Evolutionary conservation across 2,113 vertebrate genomes (phyloP).

Genomic region (Rallus limicola): DNA sequence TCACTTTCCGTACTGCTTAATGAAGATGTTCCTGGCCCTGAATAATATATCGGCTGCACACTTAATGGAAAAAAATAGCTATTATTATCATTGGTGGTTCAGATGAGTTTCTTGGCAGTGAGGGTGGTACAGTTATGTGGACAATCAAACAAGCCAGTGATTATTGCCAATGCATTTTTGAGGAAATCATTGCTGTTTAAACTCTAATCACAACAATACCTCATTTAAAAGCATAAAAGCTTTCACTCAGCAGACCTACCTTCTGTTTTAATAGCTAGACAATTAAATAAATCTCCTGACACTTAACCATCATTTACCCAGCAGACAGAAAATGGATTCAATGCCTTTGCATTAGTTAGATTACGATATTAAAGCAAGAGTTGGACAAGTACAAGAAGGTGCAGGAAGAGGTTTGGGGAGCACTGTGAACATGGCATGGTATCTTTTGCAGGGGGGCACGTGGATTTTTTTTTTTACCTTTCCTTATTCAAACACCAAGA

Average conservation of each 20-base stretch:
- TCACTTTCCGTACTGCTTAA: conserved; percentile 29
- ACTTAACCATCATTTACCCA: conserved; percentile 59
- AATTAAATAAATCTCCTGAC: conserved; percentile 61
- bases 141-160: conserved; percentile 37
- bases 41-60: not conserved
- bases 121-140: conserved; percentile 36
- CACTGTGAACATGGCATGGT: not conserved
- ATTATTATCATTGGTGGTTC: conserved; percentile 1
- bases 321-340: conserved; percentile 45
- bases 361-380: not conserved
- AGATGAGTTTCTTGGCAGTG: conserved; percentile 43
- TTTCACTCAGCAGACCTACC: conserved; percentile 50
- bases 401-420: not conserved
- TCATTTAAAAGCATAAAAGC: conserved; percentile 71
- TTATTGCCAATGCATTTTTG: conserved; percentile 40
- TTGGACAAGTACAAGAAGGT: not conserved
- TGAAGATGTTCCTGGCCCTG: conserved; percentile 49
- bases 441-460: not conserved
- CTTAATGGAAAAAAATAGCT: conserved; percentile 27
- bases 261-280: conserved; percentile 41
- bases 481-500: not conserved
- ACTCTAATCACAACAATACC: conserved; percentile 53
- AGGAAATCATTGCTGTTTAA: conserved; percentile 70
- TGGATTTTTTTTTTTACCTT: not conserved
- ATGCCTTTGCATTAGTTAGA: conserved; percentile 55